phyloP scores from a whole-genome alignment of 92 coral and sea anemone species.

The Siderastrea radians region DNA sequence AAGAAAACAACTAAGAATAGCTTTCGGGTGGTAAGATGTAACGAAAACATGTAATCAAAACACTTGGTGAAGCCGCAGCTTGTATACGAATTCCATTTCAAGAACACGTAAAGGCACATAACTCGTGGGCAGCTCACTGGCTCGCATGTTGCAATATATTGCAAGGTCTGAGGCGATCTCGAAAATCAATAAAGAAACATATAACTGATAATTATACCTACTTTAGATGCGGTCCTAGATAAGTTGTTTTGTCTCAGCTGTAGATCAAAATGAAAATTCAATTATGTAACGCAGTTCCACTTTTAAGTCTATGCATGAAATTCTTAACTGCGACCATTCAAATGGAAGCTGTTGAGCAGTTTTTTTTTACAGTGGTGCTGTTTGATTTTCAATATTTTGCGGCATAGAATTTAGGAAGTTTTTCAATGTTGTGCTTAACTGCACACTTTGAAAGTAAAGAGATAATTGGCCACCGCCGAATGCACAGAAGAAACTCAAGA shows the following conservation, averaged over 20 bases:
- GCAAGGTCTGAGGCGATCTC: too few species aligned
- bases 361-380: background rate
- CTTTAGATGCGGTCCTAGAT: too few species aligned
- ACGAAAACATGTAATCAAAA: constrained; percentile 10
- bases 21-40: constrained; percentile 8
- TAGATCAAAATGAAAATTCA: too few species aligned
- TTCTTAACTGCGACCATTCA: too few species aligned
- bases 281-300: too few species aligned
- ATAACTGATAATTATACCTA: too few species aligned
- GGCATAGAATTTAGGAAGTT: background rate
- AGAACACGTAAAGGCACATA: constrained; percentile 13
- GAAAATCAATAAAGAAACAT: too few species aligned
- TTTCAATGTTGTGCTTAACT: background rate
- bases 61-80: background rate
- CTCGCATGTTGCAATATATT: background rate
- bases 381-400: background rate
- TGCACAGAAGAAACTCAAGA: background rate
- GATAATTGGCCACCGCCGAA: background rate
- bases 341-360: background rate
- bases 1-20: background rate
- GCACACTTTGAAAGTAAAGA: background rate
- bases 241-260: too few species aligned
- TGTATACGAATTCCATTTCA: background rate
- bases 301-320: too few species aligned
- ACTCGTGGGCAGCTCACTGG: background rate